Conservation (phyloP, 2,888 invertebrate species). For the Pollenia amentaria region DNA sequence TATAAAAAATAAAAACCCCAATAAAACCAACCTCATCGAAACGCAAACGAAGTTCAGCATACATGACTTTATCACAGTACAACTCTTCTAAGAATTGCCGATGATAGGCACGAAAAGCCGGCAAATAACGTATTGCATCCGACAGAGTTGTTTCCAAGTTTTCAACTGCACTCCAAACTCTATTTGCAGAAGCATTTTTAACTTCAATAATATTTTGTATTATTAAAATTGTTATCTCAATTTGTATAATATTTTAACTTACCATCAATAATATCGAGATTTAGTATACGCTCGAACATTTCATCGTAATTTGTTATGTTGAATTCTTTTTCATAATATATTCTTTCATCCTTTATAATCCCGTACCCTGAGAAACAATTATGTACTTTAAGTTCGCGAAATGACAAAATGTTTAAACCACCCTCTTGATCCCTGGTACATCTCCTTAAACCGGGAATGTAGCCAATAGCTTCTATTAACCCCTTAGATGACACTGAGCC, state of each 20-base stretch:
- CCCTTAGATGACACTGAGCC: slow-evolving; percentile 85
- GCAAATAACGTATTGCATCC: slow-evolving; percentile 85
- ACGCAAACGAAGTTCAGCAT: slow-evolving; percentile 86
- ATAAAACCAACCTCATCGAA: slow-evolving; percentile 76
- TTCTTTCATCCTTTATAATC: slow-evolving; percentile 81
- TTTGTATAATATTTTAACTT: slow-evolving; percentile 59
- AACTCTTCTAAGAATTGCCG: slow-evolving; percentile 86
- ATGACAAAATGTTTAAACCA: slow-evolving; percentile 76
- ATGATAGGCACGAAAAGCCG: slow-evolving; percentile 86
- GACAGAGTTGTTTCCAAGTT: slow-evolving; percentile 85
- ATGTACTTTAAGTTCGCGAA: slow-evolving; percentile 77
- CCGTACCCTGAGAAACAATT: slow-evolving; percentile 79
- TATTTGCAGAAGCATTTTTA: slow-evolving; percentile 80
- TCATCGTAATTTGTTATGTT: slow-evolving; percentile 86
- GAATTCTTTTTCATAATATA: too few relatives aligned
- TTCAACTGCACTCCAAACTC: slow-evolving; percentile 86
- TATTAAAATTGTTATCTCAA: too few relatives aligned
- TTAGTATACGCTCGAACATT: slow-evolving; percentile 86
- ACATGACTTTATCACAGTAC: slow-evolving; percentile 87
- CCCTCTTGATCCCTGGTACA: slow-evolving; percentile 77
- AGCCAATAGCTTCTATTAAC: slow-evolving; percentile 85
- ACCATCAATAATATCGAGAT: slow-evolving; percentile 86
- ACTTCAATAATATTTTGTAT: slow-evolving; percentile 75
- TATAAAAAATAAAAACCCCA: not conserved
- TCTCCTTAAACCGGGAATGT: slow-evolving; percentile 82